phyloP scores from a whole-genome alignment of 1,140 invertebrate genomes.

The Planococcus citri region DNA sequence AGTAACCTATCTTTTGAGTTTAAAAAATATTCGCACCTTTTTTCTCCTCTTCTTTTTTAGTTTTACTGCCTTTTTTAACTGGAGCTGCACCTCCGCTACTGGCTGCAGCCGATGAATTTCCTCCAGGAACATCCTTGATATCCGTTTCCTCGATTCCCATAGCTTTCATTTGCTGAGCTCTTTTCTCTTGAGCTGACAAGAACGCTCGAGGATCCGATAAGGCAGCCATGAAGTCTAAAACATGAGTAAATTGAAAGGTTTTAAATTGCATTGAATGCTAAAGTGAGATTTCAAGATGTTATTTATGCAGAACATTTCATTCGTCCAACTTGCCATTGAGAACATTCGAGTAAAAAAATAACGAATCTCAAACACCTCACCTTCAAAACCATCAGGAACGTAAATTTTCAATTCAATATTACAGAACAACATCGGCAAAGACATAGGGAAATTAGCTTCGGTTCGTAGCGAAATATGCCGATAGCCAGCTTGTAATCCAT shows the following conservation, averaged over 20 bases:
- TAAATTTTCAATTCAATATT: constrained; percentile 99
- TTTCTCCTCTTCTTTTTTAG: constrained; percentile 51
- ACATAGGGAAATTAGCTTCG: constrained; percentile 98
- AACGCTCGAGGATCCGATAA: constrained; percentile 90
- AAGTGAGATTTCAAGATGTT: too few species aligned
- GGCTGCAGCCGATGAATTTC: constrained; percentile 37
- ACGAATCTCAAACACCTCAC: too few species aligned
- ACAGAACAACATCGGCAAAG: constrained; percentile 95
- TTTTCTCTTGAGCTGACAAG: constrained; percentile 73
- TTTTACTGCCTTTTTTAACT: constrained; percentile 30
- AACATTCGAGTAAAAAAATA: constrained; percentile 52
- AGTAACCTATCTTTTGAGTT: too few species aligned
- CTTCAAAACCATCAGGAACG: constrained; percentile 96
- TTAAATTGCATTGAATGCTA: too few species aligned
- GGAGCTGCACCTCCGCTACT: constrained; percentile 44
- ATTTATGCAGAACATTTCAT: too few species aligned
- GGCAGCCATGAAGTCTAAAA: constrained; percentile 95
- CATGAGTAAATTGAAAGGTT: too few species aligned
- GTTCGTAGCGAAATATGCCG: constrained; percentile 93
- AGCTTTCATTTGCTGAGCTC: constrained; percentile 82
- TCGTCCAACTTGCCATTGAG: too few species aligned
- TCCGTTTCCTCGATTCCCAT: constrained; percentile 83
- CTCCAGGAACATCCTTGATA: constrained; percentile 38
- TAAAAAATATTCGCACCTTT: too few species aligned
- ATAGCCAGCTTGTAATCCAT: constrained; percentile 95